Conservation (phyloP, 2,113 vertebrate genomes). For the Bothrops jararaca region DNA sequence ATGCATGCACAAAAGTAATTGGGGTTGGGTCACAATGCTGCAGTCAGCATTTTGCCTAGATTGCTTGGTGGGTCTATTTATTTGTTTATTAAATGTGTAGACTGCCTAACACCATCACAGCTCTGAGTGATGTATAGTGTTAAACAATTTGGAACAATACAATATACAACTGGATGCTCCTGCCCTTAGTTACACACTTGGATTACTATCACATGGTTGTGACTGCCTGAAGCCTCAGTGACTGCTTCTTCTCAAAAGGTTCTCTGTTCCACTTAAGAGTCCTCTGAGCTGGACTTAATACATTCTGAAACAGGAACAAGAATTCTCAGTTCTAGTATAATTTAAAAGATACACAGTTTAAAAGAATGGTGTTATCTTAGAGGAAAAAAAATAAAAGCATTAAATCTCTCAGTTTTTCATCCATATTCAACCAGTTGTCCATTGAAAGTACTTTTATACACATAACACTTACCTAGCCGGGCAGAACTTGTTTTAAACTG, state of each 20-base stretch:
- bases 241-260: neutral
- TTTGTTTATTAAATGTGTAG: neutral
- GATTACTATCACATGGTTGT: neutral
- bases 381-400: neutral
- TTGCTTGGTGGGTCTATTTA: neutral
- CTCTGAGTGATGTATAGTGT: neutral
- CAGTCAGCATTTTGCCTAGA: neutral
- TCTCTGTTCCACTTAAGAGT: neutral
- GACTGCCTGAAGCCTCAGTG: neutral
- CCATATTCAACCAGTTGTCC: neutral
- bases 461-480: constrained; percentile 21
- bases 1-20: neutral
- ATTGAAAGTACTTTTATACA: neutral
- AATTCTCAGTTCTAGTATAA: neutral
- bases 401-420: neutral
- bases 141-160: neutral
- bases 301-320: neutral
- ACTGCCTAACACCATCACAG: neutral
- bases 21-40: neutral
- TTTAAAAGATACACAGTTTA: neutral
- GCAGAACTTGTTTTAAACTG: neutral
- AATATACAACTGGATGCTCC: neutral
- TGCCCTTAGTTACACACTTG: neutral
- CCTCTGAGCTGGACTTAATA: neutral
- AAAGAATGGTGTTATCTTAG: neutral